Base-by-base conservation (phyloP, 2,797 vertebrate species). In the Okamejei kenojei region DNA sequence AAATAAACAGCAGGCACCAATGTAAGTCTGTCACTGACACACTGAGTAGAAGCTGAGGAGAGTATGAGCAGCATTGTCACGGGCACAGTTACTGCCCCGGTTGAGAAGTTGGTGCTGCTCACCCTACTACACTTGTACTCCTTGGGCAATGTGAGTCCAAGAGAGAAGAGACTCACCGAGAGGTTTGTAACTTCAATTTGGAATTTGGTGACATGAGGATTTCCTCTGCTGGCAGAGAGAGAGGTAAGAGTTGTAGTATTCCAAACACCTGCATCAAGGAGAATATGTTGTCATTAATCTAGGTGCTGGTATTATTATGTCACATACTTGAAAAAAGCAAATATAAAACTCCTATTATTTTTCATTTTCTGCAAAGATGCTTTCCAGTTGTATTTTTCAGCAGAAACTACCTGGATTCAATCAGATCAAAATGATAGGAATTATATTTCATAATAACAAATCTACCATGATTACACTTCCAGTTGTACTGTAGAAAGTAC, bases 201-300 rank as follows among this genome's bases (percentile, higher is more conserved):
- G 96, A 96, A 94, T 96, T 95, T 93, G 95, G 96, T 71, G 96
- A 95, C 96, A 96, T 96, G 93, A 96, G 94, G 90, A 97, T 96
- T 90, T 95, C 94, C 74, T 95, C 93, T 26, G 94, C 71, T 10
- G 94, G 95, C 90, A 94, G 95, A 79, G 94, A 93, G 2, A 94
- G 94, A 74, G 94, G 94, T 93, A 95, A 94, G 93, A 96, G 95
- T 29, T 95, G 94, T 81, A 96, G 95, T 81, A 95, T 95, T 93
- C 96, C 95, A 78, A 96, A 96, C 23, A 97, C 96, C 96, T 97
- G 79, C 7, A 93, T 95, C 93, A 94, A 93, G 15, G 82, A 93
- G 73, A 38, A 90, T 84, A 90, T 29, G 3, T 92, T 76, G 35
- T 92, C 90, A 92, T 76, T 54, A 73, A 58, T 73, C 68, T 23